A percentile compares a stretch with the other conserved stretches of the same genome.
Evolutionary conservation across 2,113 vertebrate species (phyloP).

Genomic region (Tetrax tetrax): DNA sequence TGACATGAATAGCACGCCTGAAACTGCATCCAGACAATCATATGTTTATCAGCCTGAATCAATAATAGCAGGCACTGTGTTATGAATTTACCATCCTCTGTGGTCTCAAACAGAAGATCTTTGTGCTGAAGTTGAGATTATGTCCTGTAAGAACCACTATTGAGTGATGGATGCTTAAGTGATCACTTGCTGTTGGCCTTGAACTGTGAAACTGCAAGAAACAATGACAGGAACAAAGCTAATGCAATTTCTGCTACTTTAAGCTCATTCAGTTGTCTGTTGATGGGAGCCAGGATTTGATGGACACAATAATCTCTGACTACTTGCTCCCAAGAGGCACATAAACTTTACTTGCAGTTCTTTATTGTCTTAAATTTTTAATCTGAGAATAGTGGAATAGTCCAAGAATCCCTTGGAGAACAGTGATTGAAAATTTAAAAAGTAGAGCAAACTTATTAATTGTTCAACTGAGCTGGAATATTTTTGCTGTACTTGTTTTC

Average conservation of each 20-base stretch:
- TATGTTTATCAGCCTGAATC: background rate
- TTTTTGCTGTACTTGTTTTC: background rate
- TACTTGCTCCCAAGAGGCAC: conserved; percentile 47
- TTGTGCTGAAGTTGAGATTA: conserved; percentile 48
- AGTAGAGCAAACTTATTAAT: conserved; percentile 38
- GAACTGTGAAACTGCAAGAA: conserved; percentile 47
- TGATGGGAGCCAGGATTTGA: conserved; percentile 62
- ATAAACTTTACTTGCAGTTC: conserved; percentile 62
- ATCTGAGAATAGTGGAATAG: conserved; percentile 27
- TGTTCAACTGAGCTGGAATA: conserved; percentile 10
- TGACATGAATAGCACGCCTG: background rate
- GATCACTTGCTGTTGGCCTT: conserved; percentile 50
- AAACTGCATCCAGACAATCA: background rate
- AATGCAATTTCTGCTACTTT: conserved; percentile 54
- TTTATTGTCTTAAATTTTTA: conserved; percentile 69
- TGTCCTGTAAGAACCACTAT: conserved; percentile 28
- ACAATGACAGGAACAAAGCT: conserved; percentile 58
- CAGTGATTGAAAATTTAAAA: conserved; percentile 31
- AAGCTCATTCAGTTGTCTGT: conserved; percentile 31
- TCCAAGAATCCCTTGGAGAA: background rate
- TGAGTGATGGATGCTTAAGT: conserved; percentile 58
- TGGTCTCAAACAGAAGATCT: conserved; percentile 36
- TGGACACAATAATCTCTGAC: conserved; percentile 65
- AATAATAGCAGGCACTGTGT: background rate
- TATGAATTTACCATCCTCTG: conserved; percentile 19